Evolutionary conservation across 2,888 invertebrate genomes (phyloP).

Genomic region (Steromphala cineraria): DNA sequence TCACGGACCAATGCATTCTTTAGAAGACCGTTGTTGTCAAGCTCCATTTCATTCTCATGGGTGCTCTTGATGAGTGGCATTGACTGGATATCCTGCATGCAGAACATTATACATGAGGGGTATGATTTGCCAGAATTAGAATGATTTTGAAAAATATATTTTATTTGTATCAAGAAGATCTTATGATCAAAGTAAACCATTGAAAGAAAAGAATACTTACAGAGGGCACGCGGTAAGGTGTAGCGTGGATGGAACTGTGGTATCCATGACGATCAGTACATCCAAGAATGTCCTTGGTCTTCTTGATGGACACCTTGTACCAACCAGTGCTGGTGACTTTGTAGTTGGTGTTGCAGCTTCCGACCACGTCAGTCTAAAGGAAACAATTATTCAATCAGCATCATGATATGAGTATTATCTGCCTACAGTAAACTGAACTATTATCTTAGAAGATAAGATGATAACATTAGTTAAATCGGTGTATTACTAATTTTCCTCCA

Average conservation of each 20-base stretch:
- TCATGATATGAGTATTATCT: too few species aligned
- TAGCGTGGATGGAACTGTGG: slow-evolving; percentile 67
- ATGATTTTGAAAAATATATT: too few species aligned
- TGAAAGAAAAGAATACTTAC: slow-evolving; percentile 58
- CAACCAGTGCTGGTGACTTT: slow-evolving; percentile 54
- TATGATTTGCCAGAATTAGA: not conserved
- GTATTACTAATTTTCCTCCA: not conserved
- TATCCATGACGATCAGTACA: slow-evolving; percentile 69
- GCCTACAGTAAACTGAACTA: too few species aligned
- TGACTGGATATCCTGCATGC: slow-evolving; percentile 58
- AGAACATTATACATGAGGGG: not conserved
- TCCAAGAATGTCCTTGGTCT: slow-evolving; percentile 68
- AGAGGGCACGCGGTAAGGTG: slow-evolving; percentile 66
- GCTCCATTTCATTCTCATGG: slow-evolving; percentile 81
- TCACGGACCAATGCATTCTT: slow-evolving; percentile 83
- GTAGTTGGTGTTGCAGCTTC: slow-evolving; percentile 88
- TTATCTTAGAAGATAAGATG: too few species aligned
- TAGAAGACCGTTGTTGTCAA: slow-evolving; percentile 81
- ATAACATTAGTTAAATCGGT: too few species aligned
- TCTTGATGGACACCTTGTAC: slow-evolving; percentile 58
- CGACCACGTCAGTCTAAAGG: slow-evolving; percentile 85
- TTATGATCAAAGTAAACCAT: not conserved
- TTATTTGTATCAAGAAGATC: not conserved
- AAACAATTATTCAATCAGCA: not conserved
- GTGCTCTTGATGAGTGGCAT: slow-evolving; percentile 76